Evolutionary conservation across 2,888 invertebrate species (phyloP).

Genomic region (Portevinia maculata): DNA sequence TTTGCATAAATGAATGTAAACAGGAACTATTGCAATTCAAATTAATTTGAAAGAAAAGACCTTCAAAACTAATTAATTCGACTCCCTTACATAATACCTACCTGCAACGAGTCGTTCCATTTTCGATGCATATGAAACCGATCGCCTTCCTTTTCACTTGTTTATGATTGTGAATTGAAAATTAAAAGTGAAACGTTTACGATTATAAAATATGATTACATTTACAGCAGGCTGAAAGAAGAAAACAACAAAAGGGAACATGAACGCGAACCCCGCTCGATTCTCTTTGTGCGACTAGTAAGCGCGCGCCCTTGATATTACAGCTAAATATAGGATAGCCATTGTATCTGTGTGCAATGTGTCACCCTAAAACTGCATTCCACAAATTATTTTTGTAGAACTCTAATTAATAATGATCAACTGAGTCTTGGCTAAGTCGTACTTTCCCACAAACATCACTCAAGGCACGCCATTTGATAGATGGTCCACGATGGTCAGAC

Average conservation of each 20-base stretch:
- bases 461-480: conserved; percentile 33
- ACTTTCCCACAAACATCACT: conserved; percentile 52
- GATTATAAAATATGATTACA: conserved; percentile 52
- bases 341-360: conserved; percentile 15
- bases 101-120: background rate
- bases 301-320: conserved; percentile 21
- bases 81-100: conserved; percentile 30
- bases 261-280: conserved; percentile 6
- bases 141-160: conserved; percentile 46
- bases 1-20: background rate
- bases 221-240: background rate
- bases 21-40: background rate
- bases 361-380: conserved; percentile 42
- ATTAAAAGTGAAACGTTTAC: conserved; percentile 39
- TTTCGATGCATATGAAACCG: background rate
- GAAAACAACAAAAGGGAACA: conserved; percentile 29
- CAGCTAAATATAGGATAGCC: conserved; percentile 20
- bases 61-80: conserved; percentile 24
- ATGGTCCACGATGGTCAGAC: too few species aligned
- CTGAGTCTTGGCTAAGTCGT: conserved; percentile 15
- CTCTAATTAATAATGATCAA: conserved; percentile 67
- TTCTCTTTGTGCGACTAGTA: background rate
- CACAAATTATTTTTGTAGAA: conserved; percentile 57
- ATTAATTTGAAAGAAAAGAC: conserved; percentile 16
- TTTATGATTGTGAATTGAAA: conserved; percentile 48